A percentile compares a stretch with the other conserved stretches of the same genome.
Conservation (phyloP, 2,888 invertebrate genomes). For the Copidosoma aretas region DNA sequence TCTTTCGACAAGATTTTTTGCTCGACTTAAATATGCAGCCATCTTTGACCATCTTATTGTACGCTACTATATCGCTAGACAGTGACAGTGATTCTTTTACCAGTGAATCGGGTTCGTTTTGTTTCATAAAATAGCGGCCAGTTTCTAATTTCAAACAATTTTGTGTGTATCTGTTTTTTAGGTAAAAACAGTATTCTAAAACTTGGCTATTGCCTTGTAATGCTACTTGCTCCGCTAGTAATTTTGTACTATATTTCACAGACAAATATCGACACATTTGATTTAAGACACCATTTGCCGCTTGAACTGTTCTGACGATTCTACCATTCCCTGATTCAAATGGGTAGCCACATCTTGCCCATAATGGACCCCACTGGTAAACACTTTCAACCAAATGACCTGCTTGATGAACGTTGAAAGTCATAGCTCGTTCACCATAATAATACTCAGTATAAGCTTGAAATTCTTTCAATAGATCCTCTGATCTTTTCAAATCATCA, state of each 20-base stretch:
- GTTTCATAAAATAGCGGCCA: background rate
- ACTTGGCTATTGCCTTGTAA: background rate
- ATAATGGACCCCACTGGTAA: constrained; percentile 19
- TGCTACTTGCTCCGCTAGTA: background rate
- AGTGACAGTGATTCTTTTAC: too few species aligned
- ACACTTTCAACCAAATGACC: constrained; percentile 21
- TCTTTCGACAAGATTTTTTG: too few species aligned
- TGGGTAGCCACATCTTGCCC: background rate
- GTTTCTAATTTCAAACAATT: background rate
- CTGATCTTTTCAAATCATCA: constrained; percentile 4
- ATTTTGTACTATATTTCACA: background rate
- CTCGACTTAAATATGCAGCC: too few species aligned
- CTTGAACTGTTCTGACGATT: background rate
- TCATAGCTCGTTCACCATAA: constrained; percentile 19
- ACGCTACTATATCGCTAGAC: too few species aligned
- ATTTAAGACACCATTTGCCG: background rate
- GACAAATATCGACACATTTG: background rate
- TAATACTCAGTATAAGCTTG: background rate
- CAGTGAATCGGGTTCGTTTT: too few species aligned
- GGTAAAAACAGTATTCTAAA: background rate
- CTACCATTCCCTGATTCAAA: background rate
- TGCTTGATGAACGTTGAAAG: constrained; percentile 23
- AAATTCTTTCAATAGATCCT: constrained; percentile 12
- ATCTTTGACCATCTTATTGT: too few species aligned
- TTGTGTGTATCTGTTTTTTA: background rate